Evolutionary conservation across 2,888 invertebrate genomes (phyloP), one percentile per base, ranked within the genome.

Genomic region (Cerastis leucographa): DNA sequence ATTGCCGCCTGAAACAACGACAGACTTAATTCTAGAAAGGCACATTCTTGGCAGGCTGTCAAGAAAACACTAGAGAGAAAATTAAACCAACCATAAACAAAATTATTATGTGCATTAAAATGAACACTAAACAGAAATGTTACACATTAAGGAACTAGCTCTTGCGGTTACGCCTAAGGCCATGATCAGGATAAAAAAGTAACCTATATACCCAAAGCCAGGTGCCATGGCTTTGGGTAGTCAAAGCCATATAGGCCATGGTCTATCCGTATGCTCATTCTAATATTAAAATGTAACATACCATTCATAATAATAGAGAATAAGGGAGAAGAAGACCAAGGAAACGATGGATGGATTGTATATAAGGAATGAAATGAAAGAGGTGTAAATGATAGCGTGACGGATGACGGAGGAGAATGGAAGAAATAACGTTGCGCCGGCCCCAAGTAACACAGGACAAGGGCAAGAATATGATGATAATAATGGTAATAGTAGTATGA

Each of bases 21-120:
- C 25, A 1, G 7, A 7, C 11, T 11, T 40, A 29, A 59, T 61
- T 56, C 17, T 29, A 17, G 19, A 56, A 65, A 40, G 22, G 4
- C 0, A 19, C 8, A 46, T 40, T 66, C 19, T 46, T 74, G 42
- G 42, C 44, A n/a, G 6, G 5, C 1, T 0, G 12, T 44, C 25
- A 77, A 78, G 29, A 68, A 69, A 65, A 29, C 22, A 72, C 46
- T 59, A 54, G 40, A 66, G 8, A 22, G 19, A 29, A 67, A 76
- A 71, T 42, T 22, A 35, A 25, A 35, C 25, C 12, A 51, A 46
- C 14, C 44, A 51, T 44, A 22, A 2, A 42, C 42, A 29, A 19
- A 35, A 61, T 61, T 12, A 49, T 22, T 44, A 54, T n/a, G 6
- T 51, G 19, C n/a, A 81, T 74, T 66, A 3, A 67, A 25, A 61